phyloP scores from a whole-genome alignment of 1,140 invertebrate genomes.

The Drosophila azteca region DNA sequence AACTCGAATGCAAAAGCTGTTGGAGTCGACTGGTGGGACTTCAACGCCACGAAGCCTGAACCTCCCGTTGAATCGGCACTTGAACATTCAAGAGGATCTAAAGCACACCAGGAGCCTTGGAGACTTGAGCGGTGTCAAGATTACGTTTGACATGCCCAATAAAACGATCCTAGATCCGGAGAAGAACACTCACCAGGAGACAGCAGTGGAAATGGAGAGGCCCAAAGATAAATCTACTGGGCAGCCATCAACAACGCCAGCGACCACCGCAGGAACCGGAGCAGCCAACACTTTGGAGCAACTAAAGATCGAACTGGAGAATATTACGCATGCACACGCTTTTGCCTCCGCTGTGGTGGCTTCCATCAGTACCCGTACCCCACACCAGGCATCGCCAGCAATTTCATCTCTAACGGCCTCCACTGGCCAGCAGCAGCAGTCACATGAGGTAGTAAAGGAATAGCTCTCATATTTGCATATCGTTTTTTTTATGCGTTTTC shows the following conservation, averaged over 20 bases:
- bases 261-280: conserved; percentile 69
- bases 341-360: conserved; percentile 76
- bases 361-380: conserved; percentile 59
- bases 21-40: conserved; percentile 55
- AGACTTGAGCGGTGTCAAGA: conserved; percentile 69
- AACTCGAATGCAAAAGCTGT: conserved; percentile 61
- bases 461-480: not conserved
- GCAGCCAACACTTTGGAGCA: conserved; percentile 85
- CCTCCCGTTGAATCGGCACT: conserved; percentile 62
- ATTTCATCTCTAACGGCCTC: conserved; percentile 59
- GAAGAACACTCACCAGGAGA: conserved; percentile 3
- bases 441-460: conserved; percentile 50
- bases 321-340: conserved; percentile 84
- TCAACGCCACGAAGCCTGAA: conserved; percentile 65
- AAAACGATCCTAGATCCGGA: conserved; percentile 27
- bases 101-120: conserved; percentile 70
- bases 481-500: not conserved
- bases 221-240: conserved; percentile 54
- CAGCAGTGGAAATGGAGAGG: conserved; percentile 43
- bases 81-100: conserved; percentile 64
- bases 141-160: conserved; percentile 74
- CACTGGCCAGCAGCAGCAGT: conserved; percentile 53
- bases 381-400: conserved; percentile 63
- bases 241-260: conserved; percentile 35
- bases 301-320: conserved; percentile 85